Evolutionary conservation across 2,888 invertebrate genomes (phyloP).

Genomic region (Tethea ocularis): DNA sequence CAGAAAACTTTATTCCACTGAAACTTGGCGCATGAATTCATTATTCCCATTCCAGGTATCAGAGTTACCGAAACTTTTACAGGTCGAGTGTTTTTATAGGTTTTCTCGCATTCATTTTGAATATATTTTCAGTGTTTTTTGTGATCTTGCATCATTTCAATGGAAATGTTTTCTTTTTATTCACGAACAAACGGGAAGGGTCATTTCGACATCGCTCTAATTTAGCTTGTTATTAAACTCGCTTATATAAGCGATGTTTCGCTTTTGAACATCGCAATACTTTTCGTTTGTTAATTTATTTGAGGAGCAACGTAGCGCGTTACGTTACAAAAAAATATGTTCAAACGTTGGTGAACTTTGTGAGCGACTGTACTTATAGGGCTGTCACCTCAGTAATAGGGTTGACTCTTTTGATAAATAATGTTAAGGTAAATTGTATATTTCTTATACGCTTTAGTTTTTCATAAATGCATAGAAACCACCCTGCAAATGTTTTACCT

Average conservation of each 20-base stretch:
- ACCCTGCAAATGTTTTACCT: not conserved
- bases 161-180: constrained; percentile 2
- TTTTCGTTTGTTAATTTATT: not conserved
- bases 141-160: constrained; percentile 4
- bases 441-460: not conserved
- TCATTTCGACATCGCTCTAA: not conserved
- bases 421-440: not conserved
- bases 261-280: not conserved
- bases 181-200: not conserved
- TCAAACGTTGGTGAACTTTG: not conserved
- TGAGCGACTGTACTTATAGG: not conserved
- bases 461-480: not conserved
- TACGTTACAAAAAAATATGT: too few relatives aligned
- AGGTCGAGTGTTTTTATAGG: constrained; percentile 8
- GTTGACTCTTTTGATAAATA: not conserved
- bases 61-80: constrained; percentile 10
- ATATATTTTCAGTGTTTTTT: constrained; percentile 22
- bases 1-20: constrained; percentile 13
- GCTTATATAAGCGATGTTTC: not conserved
- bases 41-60: constrained; percentile 25
- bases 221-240: not conserved
- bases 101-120: constrained; percentile 19
- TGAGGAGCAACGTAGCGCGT: not conserved
- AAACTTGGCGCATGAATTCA: constrained; percentile 18
- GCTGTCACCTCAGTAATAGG: not conserved